Conservation (phyloP, 2,113 vertebrate species). For the Embiotoca jacksoni region DNA sequence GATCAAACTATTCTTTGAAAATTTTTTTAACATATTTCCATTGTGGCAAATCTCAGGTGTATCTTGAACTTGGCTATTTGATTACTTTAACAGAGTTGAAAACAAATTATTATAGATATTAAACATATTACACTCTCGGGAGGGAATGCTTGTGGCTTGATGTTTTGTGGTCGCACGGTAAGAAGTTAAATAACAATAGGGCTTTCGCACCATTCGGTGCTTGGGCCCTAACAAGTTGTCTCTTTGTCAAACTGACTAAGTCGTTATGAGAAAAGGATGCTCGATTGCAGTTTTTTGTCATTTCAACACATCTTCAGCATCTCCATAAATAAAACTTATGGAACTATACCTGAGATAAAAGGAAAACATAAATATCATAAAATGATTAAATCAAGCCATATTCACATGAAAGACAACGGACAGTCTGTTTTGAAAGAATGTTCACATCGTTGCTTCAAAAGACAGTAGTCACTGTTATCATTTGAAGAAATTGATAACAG, state of each 20-base stretch:
- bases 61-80: neutral
- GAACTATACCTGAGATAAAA: conserved; percentile 72
- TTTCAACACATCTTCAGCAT: conserved; percentile 9
- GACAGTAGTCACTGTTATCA: conserved; percentile 88
- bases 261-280: neutral
- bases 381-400: conserved; percentile 73
- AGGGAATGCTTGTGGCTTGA: neutral
- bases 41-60: neutral
- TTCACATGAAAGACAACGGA: conserved; percentile 82
- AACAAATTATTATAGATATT: neutral
- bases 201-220: too few species aligned
- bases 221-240: too few species aligned
- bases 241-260: too few species aligned
- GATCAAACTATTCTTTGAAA: too few species aligned
- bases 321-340: conserved; percentile 48
- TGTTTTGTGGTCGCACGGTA: conserved; percentile 1
- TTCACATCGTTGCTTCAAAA: conserved; percentile 90
- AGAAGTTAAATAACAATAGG: conserved; percentile 1
- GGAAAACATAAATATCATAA: conserved; percentile 73
- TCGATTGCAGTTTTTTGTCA: neutral
- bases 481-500: conserved; percentile 93
- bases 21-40: too few species aligned
- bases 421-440: conserved; percentile 87
- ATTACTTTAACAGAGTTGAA: neutral
- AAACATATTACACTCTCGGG: neutral